Base-by-base conservation (phyloP, 2,888 invertebrate genomes). In the Aphrophora alni region DNA sequence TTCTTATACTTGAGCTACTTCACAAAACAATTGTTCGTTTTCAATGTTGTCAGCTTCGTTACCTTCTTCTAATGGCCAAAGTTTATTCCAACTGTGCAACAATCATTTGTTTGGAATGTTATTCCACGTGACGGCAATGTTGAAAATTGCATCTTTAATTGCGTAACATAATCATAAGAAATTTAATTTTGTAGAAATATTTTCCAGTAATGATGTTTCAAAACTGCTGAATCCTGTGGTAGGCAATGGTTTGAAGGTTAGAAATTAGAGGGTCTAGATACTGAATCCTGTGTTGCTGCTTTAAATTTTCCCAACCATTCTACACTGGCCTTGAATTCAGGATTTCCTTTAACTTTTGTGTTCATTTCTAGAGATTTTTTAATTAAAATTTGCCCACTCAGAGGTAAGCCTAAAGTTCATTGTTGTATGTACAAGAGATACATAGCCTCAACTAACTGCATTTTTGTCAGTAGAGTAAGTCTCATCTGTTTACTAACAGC, bases 201-300 rank as follows among this genome's bases (percentile, higher is more conserved):
- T 78, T 80, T 82, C 81, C 83, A 84, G 77, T 86, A 86, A 8
- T 78, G 70, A 74, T 81, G 81, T 82, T 86, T 86, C 12, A 84
- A 71, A 8, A 86, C 78, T 70, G 86, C 77, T 73, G 86, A 80
- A n/a, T n/a, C n/a, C n/a, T n/a, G n/a, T 17, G 83, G 83, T 17
- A 86, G 68, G 81, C 84, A 85, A 75, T 86, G 85, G 14, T 82
- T 85, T 0, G 80, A 73, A 70, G 80, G 70, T 82, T 85, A 83
- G n/a, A n/a, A 27, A 27, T 28, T 33, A 38, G 75, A 78, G 27
- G 74, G 14, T 12, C 51, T 51, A 80, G 76, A 12, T 44, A 72
- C 80, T 80, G 80, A 21, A 68, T 27, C n/a, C 17, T 24, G 76
- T 77, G 25, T 72, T 81, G 38, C 17, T 17, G 44, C n/a, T 77